Base-by-base conservation (phyloP, 2,888 invertebrate species). In the Cheiracanthium punctorium region DNA sequence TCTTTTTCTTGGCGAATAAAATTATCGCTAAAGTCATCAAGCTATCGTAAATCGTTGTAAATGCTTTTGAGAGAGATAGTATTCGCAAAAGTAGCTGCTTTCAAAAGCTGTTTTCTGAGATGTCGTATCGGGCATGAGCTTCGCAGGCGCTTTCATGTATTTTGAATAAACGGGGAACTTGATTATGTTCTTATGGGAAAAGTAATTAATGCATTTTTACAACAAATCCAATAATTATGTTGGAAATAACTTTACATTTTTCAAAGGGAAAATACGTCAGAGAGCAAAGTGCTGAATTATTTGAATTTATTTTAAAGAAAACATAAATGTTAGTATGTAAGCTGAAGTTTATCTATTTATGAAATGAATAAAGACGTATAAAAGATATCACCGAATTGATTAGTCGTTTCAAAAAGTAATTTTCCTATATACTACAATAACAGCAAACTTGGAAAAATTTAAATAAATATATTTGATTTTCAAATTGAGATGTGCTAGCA, bases 1-100 rank as follows among this genome's bases (percentile, higher is more conserved):
- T 7, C 17, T 58, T 58, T 48, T 17, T 14, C 20, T 24, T 24
- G 20, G 1, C 1, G 58, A 24, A 58, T 24, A 58, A 58, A 58
- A 58, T 58, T 58, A 58, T 58, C 58, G 58, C 5, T 58, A 58
- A 58, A 58, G 58, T 58, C 58, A 58, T 58, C 58, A 58, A 58
- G 58, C 24, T 58, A 58, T 58, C 58, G 58, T 58, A 24, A 58
- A 58, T 58, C 58, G 20, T 58, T 58, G 58, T 24, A 58, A 58
- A 58, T 24, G 58, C 24, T 58, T 58, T 24, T 24, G 58, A 24
- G 24, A 24, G 4, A 58, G 58, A 58, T 58, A 24, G 24, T 58
- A 24, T 58, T 58, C 12, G 58, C 48, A 12, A 17, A 48, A 48
- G 48, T 12, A 37, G 17, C 20, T 58, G 4, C 24, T 58, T 58